Percentiles rank a stretch among this genome's conserved stretches.
phyloP scores from a whole-genome alignment of 2,888 invertebrate species.

The Acleris cristana region DNA sequence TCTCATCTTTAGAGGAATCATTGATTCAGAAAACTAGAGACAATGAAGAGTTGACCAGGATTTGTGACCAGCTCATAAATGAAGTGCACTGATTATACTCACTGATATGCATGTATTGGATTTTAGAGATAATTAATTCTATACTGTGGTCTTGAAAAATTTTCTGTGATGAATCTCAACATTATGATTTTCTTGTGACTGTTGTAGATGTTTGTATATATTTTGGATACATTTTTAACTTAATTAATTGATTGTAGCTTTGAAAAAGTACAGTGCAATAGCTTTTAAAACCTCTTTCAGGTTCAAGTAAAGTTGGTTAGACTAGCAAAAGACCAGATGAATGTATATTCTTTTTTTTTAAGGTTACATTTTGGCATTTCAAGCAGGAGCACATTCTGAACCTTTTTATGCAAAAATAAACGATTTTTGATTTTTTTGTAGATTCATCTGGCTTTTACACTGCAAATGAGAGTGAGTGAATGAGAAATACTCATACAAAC shows the following conservation, averaged over 20 bases:
- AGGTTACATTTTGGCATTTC: no score
- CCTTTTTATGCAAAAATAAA: no score
- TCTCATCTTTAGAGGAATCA: constrained; percentile 91
- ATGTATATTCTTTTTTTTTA: no score
- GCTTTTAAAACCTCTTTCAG: no score
- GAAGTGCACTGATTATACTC: constrained; percentile 60
- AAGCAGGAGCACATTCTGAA: no score
- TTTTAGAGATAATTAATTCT: constrained; percentile 29
- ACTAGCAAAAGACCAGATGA: no score
- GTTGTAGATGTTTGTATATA: constrained; percentile 36
- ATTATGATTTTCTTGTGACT: constrained; percentile 44
- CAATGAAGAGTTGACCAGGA: constrained; percentile 93
- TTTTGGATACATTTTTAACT: constrained; percentile 19
- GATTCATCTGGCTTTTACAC: no score
- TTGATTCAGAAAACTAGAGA: constrained; percentile 94
- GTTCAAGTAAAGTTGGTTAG: no score
- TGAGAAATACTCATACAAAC: no score
- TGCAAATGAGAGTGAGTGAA: no score
- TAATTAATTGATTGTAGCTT: constrained; percentile 11
- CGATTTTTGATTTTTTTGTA: no score
- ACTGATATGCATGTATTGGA: constrained; percentile 13
- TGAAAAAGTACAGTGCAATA: no score
- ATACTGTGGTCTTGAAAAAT: constrained; percentile 43
- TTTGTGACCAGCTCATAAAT: constrained; percentile 96
- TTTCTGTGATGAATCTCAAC: constrained; percentile 59